Evolutionary conservation across 2,113 vertebrate species (phyloP).

Genomic region (Syngnathus scovelli): DNA sequence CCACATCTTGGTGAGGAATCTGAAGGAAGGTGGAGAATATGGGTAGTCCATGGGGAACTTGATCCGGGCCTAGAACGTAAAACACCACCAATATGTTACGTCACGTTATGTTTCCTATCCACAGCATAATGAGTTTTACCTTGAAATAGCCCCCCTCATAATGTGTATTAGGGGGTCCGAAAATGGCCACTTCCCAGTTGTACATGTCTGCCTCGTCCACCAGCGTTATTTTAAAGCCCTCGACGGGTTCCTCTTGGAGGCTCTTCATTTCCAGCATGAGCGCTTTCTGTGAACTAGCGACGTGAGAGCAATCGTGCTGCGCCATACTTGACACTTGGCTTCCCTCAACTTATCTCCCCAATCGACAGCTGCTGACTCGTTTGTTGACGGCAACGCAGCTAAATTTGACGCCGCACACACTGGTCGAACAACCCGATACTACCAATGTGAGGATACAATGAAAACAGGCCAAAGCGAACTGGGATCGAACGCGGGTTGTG

Average conservation of each 20-base stretch:
- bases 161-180: conserved; percentile 92
- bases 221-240: conserved; percentile 92
- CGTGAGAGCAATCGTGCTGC: conserved; percentile 70
- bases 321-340: conserved; percentile 58
- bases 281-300: conserved; percentile 93
- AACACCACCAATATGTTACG: conserved; percentile 3
- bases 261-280: conserved; percentile 91
- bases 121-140: conserved; percentile 64
- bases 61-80: conserved; percentile 80
- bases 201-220: conserved; percentile 94
- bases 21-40: conserved; percentile 92
- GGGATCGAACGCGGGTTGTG: conserved; percentile 31
- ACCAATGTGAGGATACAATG: conserved; percentile 37
- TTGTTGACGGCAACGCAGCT: conserved; percentile 10
- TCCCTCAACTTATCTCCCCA: conserved; percentile 17
- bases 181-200: conserved; percentile 98
- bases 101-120: not conserved
- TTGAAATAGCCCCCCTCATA: conserved; percentile 97
- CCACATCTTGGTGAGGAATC: conserved; percentile 99
- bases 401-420: conserved; percentile 12
- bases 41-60: conserved; percentile 97
- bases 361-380: conserved; percentile 28
- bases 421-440: conserved; percentile 8
- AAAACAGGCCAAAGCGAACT: conserved; percentile 53
- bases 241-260: conserved; percentile 94